phyloP scores from a whole-genome alignment of 2,113 vertebrate species.

The Albula glossodonta region DNA sequence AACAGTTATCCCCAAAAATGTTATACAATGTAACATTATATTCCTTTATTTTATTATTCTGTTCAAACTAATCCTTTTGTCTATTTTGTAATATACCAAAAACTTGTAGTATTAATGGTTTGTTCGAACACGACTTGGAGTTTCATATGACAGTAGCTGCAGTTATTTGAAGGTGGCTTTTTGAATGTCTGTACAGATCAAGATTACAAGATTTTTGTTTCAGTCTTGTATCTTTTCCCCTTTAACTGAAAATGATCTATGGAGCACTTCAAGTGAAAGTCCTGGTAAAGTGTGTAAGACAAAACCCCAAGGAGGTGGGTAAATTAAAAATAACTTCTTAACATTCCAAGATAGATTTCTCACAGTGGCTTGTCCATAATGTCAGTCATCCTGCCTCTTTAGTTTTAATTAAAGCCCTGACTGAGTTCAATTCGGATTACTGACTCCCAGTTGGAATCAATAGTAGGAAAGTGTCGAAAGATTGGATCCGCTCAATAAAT shows the following conservation, averaged over 20 bases:
- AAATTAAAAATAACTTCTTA: conserved; percentile 48
- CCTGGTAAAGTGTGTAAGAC: neutral
- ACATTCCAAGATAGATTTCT: conserved; percentile 64
- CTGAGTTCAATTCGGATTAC: conserved; percentile 61
- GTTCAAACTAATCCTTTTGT: neutral
- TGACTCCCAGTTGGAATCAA: conserved; percentile 61
- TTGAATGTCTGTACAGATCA: no score
- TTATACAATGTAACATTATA: neutral
- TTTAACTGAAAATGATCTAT: neutral
- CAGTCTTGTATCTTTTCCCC: neutral
- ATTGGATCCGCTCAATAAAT: conserved; percentile 62
- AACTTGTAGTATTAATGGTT: no score
- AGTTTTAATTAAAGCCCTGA: conserved; percentile 70
- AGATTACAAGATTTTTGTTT: neutral
- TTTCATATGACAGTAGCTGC: no score
- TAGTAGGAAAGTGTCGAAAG: conserved; percentile 61
- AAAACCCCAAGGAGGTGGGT: conserved; percentile 30
- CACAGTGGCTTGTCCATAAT: conserved; percentile 52
- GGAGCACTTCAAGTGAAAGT: neutral
- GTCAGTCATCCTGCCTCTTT: conserved; percentile 63
- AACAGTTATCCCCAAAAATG: neutral
- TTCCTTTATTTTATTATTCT: neutral
- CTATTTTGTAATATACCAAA: neutral
- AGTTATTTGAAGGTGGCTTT: neutral
- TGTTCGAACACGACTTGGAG: no score